Percentiles rank a stretch among this genome's conserved stretches.
Evolutionary conservation across 2,888 invertebrate genomes (phyloP).

Genomic region (Hipparchia semele): DNA sequence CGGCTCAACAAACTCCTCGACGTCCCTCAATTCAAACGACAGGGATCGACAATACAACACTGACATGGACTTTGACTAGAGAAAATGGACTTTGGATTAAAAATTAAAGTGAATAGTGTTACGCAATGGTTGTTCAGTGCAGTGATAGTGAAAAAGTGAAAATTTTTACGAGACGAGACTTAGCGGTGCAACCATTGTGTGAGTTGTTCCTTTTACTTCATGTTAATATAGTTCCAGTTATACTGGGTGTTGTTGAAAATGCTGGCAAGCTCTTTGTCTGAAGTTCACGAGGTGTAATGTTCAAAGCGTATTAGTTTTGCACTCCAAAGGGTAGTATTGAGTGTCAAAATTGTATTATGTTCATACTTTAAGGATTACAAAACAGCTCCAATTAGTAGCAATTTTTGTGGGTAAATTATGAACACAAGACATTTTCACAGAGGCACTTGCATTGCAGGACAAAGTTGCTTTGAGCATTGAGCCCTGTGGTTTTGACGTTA

Average conservation of each 20-base stretch:
- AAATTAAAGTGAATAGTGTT: slow-evolving; percentile 8
- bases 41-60: slow-evolving; percentile 68
- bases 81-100: slow-evolving; percentile 75
- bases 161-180: background rate
- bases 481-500: no score
- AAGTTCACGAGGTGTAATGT: no score
- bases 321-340: no score
- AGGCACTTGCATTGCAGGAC: no score
- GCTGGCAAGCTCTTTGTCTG: background rate
- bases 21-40: slow-evolving; percentile 50
- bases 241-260: slow-evolving; percentile 2
- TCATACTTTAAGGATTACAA: no score
- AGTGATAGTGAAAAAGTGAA: slow-evolving; percentile 8
- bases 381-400: no score
- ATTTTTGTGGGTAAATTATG: no score
- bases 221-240: background rate
- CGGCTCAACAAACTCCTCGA: slow-evolving; percentile 45
- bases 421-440: no score
- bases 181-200: slow-evolving; percentile 15
- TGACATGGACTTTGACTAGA: slow-evolving; percentile 77
- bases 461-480: no score
- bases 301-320: no score
- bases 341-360: no score
- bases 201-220: background rate
- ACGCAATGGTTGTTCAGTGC: slow-evolving; percentile 20